phyloP scores from a whole-genome alignment of 2,888 invertebrate genomes.

The Drosophila mimica region DNA sequence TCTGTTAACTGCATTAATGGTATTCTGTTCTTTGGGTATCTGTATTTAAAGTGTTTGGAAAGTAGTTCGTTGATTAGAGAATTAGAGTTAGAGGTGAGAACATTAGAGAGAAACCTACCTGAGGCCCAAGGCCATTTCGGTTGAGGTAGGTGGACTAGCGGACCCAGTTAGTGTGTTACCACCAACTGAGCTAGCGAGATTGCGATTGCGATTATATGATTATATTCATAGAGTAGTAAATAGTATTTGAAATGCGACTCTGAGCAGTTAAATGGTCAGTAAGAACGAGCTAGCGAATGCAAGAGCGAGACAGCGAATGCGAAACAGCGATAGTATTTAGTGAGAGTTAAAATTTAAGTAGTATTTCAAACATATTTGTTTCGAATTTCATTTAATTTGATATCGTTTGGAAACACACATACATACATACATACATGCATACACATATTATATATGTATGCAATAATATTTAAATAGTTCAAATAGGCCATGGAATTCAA shows the following conservation, averaged over 20 bases:
- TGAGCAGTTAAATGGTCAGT: conserved; percentile 45
- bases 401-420: conserved; percentile 5
- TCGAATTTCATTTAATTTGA: conserved; percentile 1
- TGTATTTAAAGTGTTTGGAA: conserved; percentile 25
- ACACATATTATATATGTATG: neutral
- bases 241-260: conserved; percentile 47
- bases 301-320: conserved; percentile 69
- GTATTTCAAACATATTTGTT: conserved; percentile 15
- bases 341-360: conserved; percentile 43
- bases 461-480: conserved; percentile 1
- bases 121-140: conserved; percentile 40
- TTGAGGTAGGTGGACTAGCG: conserved; percentile 31
- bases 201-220: conserved; percentile 24
- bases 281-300: conserved; percentile 71
- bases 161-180: conserved; percentile 49
- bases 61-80: conserved; percentile 24
- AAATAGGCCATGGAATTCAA: neutral
- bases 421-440: neutral
- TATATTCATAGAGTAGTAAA: conserved; percentile 17
- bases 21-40: conserved; percentile 9
- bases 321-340: conserved; percentile 63
- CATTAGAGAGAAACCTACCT: conserved; percentile 69
- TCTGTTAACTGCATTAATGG: conserved; percentile 2
- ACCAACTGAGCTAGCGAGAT: conserved; percentile 48
- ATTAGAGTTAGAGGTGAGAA: conserved; percentile 29